Conservation (phyloP, 2,888 invertebrate species). For the Lissonota sp. region DNA sequence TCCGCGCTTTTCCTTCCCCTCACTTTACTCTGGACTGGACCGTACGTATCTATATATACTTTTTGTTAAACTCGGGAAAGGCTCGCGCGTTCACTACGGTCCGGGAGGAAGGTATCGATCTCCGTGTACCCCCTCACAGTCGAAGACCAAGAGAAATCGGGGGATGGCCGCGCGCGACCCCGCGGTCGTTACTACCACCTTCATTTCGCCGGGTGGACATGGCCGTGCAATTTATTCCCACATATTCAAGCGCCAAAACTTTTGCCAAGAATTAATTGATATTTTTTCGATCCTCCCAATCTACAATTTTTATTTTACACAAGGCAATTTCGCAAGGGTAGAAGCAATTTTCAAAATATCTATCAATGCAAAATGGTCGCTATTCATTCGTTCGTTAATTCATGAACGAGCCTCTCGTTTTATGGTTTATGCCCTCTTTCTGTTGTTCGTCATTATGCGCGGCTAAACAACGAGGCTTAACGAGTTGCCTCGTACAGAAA, state of each 20-base stretch:
- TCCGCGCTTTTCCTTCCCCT: slow-evolving; percentile 54
- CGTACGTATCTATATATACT: slow-evolving; percentile 12
- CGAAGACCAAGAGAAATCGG: slow-evolving; percentile 21
- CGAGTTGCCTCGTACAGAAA: slow-evolving; percentile 65
- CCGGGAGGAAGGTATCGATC: slow-evolving; percentile 55
- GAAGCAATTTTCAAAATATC: no score
- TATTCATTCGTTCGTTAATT: no score
- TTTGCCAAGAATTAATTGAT: no score
- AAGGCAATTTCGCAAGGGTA: no score
- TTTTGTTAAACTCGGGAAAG: slow-evolving; percentile 49
- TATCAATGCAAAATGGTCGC: no score
- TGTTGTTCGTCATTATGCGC: slow-evolving; percentile 73
- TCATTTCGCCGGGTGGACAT: slow-evolving; percentile 35
- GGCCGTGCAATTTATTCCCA: no score
- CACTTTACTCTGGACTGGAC: slow-evolving; percentile 7
- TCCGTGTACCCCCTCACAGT: not conserved
- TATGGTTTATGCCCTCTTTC: no score
- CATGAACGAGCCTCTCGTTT: no score
- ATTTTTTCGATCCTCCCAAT: no score
- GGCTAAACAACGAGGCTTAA: slow-evolving; percentile 79
- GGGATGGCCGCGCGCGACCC: slow-evolving; percentile 54
- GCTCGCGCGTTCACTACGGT: slow-evolving; percentile 23
- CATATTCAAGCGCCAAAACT: no score
- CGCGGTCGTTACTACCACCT: slow-evolving; percentile 63
- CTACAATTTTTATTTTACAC: no score